phyloP scores from a whole-genome alignment of 2,888 invertebrate genomes.

The Hyppa rectilinea region DNA sequence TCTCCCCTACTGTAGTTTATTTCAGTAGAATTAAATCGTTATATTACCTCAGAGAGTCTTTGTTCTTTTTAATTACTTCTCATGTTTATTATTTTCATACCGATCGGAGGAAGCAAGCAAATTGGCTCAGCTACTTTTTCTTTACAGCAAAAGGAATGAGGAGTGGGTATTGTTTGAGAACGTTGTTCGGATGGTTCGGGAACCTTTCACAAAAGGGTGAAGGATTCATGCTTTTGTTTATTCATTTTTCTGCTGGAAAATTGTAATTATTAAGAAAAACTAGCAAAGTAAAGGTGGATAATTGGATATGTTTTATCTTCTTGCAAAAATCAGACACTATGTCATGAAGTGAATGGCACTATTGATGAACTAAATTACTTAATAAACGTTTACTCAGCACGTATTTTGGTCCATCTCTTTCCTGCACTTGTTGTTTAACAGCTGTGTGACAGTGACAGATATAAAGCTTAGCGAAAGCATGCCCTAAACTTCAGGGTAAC shows the following conservation, averaged over 20 bases:
- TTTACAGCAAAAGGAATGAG: constrained; percentile 10
- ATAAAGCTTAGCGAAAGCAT: neutral
- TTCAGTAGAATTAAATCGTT: constrained; percentile 45
- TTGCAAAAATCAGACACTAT: neutral
- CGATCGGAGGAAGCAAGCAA: constrained; percentile 37
- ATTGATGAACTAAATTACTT: neutral
- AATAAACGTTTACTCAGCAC: neutral
- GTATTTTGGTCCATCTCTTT: neutral
- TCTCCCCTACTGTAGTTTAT: constrained; percentile 10
- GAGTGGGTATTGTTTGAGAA: constrained; percentile 36
- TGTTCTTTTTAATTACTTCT: constrained; percentile 53
- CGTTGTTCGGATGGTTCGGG: neutral
- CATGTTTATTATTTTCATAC: constrained; percentile 57
- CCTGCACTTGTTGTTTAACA: neutral
- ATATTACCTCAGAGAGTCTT: constrained; percentile 52
- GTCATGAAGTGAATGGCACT: too few species aligned
- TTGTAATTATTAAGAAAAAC: neutral
- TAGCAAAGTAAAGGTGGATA: neutral
- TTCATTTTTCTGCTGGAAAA: neutral
- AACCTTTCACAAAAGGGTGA: neutral
- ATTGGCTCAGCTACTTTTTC: constrained; percentile 35
- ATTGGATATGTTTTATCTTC: neutral
- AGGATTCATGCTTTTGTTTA: neutral
- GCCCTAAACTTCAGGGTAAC: neutral
- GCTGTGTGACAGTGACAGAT: neutral